Evolutionary conservation across 2,113 vertebrate species (phyloP), one percentile per base, ranked within the genome.

Genomic region (Phalacrocorax aristotelis): DNA sequence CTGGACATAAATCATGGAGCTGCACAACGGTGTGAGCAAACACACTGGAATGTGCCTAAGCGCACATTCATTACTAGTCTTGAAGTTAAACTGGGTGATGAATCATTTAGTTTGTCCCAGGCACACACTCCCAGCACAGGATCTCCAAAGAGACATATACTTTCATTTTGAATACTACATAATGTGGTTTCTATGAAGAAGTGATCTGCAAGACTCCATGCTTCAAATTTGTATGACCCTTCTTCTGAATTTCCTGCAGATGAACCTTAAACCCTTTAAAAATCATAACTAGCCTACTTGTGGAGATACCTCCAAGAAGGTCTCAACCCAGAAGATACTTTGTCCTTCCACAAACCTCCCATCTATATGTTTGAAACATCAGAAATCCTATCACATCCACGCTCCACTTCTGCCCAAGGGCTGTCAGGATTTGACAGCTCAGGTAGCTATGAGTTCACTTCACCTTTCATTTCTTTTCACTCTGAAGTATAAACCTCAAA

Each of bases 291-390:
- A 52, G 16, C 23, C 89, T 66, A 49, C 25, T 21, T 57, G 7
- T 44, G 27, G 21, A 21, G 40, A 36, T 42, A 27, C 26, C 15
- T 87, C 38, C 78, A 58, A 72, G 71, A 22, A 54, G 23, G 9
- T 51, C 52, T 89, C 71, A 54, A 30, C 11, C 34, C 36, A 66
- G 20, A 66, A 86, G 42, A 40, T 55, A 9, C 15, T 91, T 83
- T 30, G 14, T 52, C 16, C 30, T 82, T 90, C 55, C 70, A 36
- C 65, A 90, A 29, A 84, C 5, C 21, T 62, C 46, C 46, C 0
- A 0, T 13, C 6, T 22, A 5, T 1, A 20, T 2, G 9, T 83
- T 81, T 3, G 2, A 60, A 84, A 74, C 40, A 55, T 29, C 60
- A 83, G 29, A 66, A 88, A 70, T n/a, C 27, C 26, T 18, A 4